Evolutionary conservation across 2,888 invertebrate species (phyloP).

Genomic region (Schizaphis graminum): DNA sequence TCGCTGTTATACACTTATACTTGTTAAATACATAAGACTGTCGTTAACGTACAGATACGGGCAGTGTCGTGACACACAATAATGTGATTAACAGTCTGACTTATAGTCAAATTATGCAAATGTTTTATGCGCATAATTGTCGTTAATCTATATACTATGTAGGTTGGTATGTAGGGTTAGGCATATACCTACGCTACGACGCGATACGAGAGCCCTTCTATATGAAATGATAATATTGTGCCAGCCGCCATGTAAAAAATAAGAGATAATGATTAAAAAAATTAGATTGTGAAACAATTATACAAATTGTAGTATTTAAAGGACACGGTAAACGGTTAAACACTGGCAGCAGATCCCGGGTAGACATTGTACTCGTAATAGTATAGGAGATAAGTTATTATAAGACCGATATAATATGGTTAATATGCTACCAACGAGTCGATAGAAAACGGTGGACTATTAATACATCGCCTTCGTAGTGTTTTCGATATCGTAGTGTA

Average conservation of each 20-base stretch:
- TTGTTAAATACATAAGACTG: not conserved
- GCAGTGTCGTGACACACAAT: not conserved
- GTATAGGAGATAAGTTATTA: not conserved
- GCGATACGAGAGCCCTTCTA: not conserved
- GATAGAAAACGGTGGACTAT: not conserved
- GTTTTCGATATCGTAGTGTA: not conserved
- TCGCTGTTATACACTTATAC: not conserved
- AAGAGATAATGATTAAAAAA: not conserved
- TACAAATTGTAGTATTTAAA: not conserved
- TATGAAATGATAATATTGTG: not conserved
- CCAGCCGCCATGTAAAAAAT: not conserved
- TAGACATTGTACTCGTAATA: not conserved
- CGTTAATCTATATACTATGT: constrained; percentile 23
- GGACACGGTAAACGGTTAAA: not conserved
- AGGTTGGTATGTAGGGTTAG: not conserved
- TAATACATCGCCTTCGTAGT: not conserved
- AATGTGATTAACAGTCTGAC: constrained; percentile 13
- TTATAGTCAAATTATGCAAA: constrained; percentile 25
- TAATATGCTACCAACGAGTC: not conserved
- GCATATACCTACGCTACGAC: not conserved
- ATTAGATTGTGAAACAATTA: constrained; percentile 4
- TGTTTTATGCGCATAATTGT: constrained; percentile 23
- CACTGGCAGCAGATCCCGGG: not conserved
- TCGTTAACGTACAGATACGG: too few species aligned
- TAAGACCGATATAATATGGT: not conserved